Base-by-base conservation (phyloP, 2,797 vertebrate species). In the Eidolon dupreanum region DNA sequence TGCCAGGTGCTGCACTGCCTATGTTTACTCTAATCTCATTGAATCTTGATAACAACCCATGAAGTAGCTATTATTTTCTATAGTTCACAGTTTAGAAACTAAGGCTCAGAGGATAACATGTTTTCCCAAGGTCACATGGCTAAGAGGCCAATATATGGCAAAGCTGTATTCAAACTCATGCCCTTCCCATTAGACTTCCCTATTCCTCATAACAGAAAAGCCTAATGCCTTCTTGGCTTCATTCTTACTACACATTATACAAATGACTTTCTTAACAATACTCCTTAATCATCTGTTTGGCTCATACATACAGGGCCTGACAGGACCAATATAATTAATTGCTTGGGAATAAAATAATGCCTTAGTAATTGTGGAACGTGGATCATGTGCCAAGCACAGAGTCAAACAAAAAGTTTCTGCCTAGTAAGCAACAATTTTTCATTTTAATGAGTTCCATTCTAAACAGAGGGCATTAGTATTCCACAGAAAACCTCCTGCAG, bases 281-380 rank as follows among this genome's bases (percentile, higher is more conserved):
- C 3, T 49, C 43, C 79, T 89, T 24, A 70, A 26, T 43, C n/a
- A 1, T n/a, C 61, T 33, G 33, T 66, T 68, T 57, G 55, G 77
- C 41, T 81, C 87, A 15, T 36, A 53, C 43, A 43, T n/a, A 61
- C 5, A 43, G 84, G 63, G 33, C 28, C 61, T 51, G 28, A 91
- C 41, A 38, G 55, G 46, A 83, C 9, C 19, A 4, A 46, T 33
- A 17, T 17, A 88, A 88, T 13, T 28, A 88, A 88, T 13, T 85
- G 70, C 61, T 94, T 51, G 86, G 75, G 89, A 92, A 86, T 61
- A 93, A 94, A 91, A 86, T 28, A 81, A 87, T n/a, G 46, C n/a
- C 43, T 68, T 65, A 36, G 22, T 46, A 51, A 75, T 59, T 61
- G 41, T 53, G 71, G 19, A 19, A 43, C 68, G 28, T 73, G 28